phyloP scores from a whole-genome alignment of 1,140 invertebrate genomes.

The Drosophila nebulosa region DNA sequence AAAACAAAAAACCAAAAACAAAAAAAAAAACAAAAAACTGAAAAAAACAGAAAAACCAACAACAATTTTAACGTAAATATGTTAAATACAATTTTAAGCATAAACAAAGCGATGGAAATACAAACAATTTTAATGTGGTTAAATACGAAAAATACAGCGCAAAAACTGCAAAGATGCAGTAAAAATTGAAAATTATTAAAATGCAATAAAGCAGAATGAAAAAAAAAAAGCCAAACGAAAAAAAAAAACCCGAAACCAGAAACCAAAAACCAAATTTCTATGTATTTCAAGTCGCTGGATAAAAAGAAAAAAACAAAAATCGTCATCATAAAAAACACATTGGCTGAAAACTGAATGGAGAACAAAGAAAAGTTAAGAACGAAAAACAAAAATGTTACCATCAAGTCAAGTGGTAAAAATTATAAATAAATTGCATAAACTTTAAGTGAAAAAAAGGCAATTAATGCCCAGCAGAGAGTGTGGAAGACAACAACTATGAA shows the following conservation, averaged over 20 bases:
- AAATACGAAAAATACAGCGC: constrained; percentile 35
- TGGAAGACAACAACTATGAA: constrained; percentile 35
- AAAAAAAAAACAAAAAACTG: neutral
- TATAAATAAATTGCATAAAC: constrained; percentile 36
- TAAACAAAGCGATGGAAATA: constrained; percentile 36
- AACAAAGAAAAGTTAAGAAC: constrained; percentile 8
- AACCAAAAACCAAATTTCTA: neutral
- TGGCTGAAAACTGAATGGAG: constrained; percentile 1
- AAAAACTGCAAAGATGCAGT: neutral
- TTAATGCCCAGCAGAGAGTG: neutral
- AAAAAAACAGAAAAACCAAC: neutral
- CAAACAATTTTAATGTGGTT: constrained; percentile 58
- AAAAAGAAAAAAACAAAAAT: constrained; percentile 10
- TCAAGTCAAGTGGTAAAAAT: constrained; percentile 30
- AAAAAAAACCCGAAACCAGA: neutral
- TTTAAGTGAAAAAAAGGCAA: constrained; percentile 33
- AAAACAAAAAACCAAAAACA: constrained; percentile 4
- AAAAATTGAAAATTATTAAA: neutral
- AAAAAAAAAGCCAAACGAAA: neutral
- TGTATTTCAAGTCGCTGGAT: constrained; percentile 21
- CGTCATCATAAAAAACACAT: constrained; percentile 12
- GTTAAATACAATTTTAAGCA: constrained; percentile 57
- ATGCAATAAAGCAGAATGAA: neutral
- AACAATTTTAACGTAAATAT: constrained; percentile 42
- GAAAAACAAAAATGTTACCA: constrained; percentile 20